Conservation (phyloP, 30 jellyfish, hydroid and myxozoan genomes). For the Catostylus mosaicus region DNA sequence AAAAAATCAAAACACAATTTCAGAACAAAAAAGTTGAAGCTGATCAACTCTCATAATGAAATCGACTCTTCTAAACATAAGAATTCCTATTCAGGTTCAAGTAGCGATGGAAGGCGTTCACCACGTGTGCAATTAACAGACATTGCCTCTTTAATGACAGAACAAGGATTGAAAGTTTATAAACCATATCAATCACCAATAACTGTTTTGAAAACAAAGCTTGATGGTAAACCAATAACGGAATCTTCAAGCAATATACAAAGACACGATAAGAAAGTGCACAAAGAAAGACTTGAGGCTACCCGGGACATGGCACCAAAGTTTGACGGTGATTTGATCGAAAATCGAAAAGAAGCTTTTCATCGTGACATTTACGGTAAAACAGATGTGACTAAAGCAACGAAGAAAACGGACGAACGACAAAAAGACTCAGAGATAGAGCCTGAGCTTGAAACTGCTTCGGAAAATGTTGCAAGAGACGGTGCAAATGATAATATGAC, state of each 20-base stretch:
- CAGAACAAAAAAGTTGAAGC: background rate
- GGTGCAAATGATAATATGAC: no score
- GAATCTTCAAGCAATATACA: background rate
- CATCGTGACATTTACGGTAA: no score
- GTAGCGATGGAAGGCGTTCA: background rate
- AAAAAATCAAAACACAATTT: background rate
- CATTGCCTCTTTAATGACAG: background rate
- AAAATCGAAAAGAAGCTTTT: no score
- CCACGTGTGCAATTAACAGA: constrained; percentile 7
- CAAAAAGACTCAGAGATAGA: no score
- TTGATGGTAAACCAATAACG: background rate
- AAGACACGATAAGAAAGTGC: background rate
- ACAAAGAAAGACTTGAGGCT: no score
- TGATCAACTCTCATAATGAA: background rate
- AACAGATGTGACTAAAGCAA: no score
- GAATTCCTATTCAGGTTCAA: background rate
- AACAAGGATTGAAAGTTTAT: background rate
- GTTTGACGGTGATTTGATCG: no score
- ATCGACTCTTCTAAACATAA: background rate
- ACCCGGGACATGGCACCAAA: no score
- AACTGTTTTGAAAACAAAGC: background rate
- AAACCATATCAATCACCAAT: constrained; percentile 4
- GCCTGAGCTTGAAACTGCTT: no score
- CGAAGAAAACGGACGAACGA: no score
- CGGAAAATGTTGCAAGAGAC: no score